phyloP scores from a whole-genome alignment of 2,113 vertebrate genomes.

The Triplophysa dalaica region DNA sequence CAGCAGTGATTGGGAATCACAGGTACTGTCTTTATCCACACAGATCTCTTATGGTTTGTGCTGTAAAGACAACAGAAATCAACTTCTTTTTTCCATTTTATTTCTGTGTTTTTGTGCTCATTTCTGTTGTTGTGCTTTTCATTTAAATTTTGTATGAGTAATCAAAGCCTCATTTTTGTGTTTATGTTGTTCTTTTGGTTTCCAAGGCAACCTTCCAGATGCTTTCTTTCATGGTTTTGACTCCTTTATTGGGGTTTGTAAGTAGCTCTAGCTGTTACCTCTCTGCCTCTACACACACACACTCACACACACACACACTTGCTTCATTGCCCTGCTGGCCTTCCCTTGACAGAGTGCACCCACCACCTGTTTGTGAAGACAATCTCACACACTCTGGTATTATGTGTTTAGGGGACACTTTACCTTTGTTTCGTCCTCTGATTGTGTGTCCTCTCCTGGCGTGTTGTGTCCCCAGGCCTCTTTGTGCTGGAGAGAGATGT shows the following conservation, averaged over 20 bases:
- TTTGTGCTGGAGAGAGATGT: conserved; percentile 32
- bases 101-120: conserved; percentile 42
- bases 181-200: conserved; percentile 76
- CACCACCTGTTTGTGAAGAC: conserved; percentile 20
- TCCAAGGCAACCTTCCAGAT: conserved; percentile 89
- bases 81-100: conserved; percentile 52
- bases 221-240: conserved; percentile 91
- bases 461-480: conserved; percentile 22
- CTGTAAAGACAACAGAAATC: not conserved
- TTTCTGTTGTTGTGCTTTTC: conserved; percentile 12
- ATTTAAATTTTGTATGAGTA: conserved; percentile 38
- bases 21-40: not conserved
- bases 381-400: not conserved
- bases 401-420: not conserved
- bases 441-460: conserved; percentile 30
- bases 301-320: not conserved
- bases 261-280: conserved; percentile 74
- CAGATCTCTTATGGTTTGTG: conserved; percentile 1
- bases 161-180: conserved; percentile 73
- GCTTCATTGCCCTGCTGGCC: conserved; percentile 19
- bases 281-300: not conserved
- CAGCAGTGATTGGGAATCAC: not conserved
- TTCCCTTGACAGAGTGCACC: conserved; percentile 23
- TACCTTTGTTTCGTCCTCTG: conserved; percentile 20
- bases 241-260: conserved; percentile 97